A percentile compares a stretch with the other conserved stretches of the same genome.
These are phyloP conservation scores for Ischnura elegans DNA, from an alignment of 2,888 invertebrate genomes.

Conservation along the genomic window DNA sequence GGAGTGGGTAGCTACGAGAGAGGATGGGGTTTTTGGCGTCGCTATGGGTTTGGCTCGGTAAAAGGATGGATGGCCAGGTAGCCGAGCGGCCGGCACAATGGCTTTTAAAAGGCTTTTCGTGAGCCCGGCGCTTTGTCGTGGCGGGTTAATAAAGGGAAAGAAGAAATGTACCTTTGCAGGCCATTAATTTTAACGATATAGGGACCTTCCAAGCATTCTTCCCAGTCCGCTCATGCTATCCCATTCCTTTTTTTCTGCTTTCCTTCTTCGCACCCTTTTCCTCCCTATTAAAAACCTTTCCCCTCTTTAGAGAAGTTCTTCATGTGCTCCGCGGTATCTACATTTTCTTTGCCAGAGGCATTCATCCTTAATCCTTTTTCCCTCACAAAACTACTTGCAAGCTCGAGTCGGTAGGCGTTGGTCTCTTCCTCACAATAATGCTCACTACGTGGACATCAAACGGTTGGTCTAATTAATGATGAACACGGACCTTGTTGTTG, in stretches of 20 bases:
- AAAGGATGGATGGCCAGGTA: conserved; percentile 4
- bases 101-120: conserved; percentile 58
- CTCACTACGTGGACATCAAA: not conserved
- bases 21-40: too few species aligned
- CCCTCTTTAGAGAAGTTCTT: not conserved
- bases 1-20: not conserved
- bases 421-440: not conserved
- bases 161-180: conserved; percentile 53
- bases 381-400: not conserved
- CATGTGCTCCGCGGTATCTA: not conserved
- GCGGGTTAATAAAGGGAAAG: conserved; percentile 54
- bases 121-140: conserved; percentile 56
- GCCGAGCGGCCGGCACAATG: conserved; percentile 51
- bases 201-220: conserved; percentile 28
- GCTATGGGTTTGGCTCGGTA: not conserved
- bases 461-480: not conserved
- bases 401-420: not conserved
- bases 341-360: not conserved
- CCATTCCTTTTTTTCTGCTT: not conserved
- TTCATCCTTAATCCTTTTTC: not conserved
- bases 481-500: not conserved
- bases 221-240: not conserved
- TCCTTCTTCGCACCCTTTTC: not conserved
- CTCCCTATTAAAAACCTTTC: not conserved
- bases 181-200: conserved; percentile 67